Evolutionary conservation across 2,797 vertebrate species (phyloP), one percentile per base, ranked within the genome.

Genomic region (Nyctibius grandis): DNA sequence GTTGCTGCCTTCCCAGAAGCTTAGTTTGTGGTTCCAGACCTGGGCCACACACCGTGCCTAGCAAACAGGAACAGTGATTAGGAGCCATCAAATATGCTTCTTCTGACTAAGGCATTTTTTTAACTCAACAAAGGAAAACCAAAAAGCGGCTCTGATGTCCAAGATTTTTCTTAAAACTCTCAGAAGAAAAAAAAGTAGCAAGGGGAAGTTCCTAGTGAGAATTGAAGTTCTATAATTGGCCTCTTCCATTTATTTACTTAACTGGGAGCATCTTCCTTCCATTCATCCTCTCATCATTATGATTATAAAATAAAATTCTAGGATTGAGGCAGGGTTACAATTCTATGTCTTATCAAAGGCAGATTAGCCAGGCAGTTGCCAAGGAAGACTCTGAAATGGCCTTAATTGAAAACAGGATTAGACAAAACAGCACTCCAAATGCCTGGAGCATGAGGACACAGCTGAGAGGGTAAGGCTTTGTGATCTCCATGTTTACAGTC

Each of bases 191-290:
- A 69, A 84, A 87, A 38, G 40, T 25, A 51, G 65, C 91, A 78
- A 96, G 38, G 48, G 89, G 85, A 95, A 95, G 50, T 89, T 88
- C 85, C 76, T 87, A 77, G 67, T 87, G 60, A 88, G 77, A 95
- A 69, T 5, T 67, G 40, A 83, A 91, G 73, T 91, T 87, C 88
- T 96, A 73, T 95, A 93, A 88, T 82, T 92, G 89, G 40, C 75
- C 28, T 63, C 53, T 85, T 67, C 40, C 57, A 73, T 95, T 90
- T 93, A 77, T 91, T 88, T 96, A 78, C 79, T 89, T 93, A 91
- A 88, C 67, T 67, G 63, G 40, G 51, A 94, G 51, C 91, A 93
- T 93, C 77, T 94, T 95, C 93, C 94, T 94, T 95, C 77, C 51
- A 80, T 95, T 96, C 81, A 90, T 93, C 51, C 48, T 88, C 48